phyloP scores from a whole-genome alignment of 2,888 invertebrate species.

The Ethmia dodecea region DNA sequence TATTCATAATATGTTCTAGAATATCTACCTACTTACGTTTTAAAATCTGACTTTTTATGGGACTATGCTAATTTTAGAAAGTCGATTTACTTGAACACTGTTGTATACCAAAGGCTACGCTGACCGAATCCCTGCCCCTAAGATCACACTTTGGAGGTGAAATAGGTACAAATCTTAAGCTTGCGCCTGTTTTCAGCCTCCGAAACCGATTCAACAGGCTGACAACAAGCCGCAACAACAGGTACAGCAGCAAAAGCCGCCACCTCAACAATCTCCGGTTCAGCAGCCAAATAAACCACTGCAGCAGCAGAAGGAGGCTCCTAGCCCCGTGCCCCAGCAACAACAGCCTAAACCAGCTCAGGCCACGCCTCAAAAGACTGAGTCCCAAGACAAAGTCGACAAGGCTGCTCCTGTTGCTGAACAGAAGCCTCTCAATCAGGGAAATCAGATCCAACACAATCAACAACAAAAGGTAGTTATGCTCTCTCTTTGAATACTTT shows the following conservation, averaged over 20 bases:
- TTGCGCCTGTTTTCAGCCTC: constrained; percentile 9
- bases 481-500: too few relatives aligned
- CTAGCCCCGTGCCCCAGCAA: constrained; percentile 11
- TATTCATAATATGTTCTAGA: too few relatives aligned
- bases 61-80: too few relatives aligned
- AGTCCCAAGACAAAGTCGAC: constrained; percentile 48
- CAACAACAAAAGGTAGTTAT: constrained; percentile 36
- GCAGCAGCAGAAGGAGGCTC: constrained; percentile 20
- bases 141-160: too few relatives aligned
- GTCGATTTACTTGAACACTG: too few relatives aligned
- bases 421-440: constrained; percentile 34
- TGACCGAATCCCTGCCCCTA: too few relatives aligned
- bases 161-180: too few relatives aligned
- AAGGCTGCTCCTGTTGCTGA: constrained; percentile 38
- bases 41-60: too few relatives aligned
- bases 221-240: constrained; percentile 22
- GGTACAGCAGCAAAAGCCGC: constrained; percentile 23
- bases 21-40: too few relatives aligned
- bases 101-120: too few relatives aligned
- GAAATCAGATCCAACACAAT: constrained; percentile 25
- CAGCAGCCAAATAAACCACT: constrained; percentile 9
- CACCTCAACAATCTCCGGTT: constrained; percentile 19
- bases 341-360: constrained; percentile 11
- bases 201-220: constrained; percentile 23
- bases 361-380: constrained; percentile 26